Evolutionary conservation across 2,113 vertebrate genomes (phyloP).

Genomic region (Lycaon pictus): DNA sequence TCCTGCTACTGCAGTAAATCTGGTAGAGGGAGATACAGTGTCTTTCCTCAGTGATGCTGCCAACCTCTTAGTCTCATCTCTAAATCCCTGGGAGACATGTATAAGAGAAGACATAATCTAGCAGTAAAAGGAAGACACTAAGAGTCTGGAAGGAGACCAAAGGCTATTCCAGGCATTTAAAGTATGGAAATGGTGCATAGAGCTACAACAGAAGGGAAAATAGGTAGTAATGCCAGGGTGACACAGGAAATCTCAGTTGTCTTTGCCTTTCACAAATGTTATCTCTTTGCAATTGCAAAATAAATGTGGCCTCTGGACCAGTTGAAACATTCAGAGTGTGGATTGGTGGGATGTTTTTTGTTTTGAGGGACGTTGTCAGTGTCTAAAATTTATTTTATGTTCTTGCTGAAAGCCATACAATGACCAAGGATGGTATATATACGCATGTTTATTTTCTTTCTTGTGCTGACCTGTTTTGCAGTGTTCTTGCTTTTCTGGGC

Average conservation of each 20-base stretch:
- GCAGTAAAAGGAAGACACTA: neutral
- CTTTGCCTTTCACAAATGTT: constrained; percentile 59
- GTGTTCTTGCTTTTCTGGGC: constrained; percentile 67
- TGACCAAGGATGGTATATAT: constrained; percentile 37
- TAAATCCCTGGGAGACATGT: neutral
- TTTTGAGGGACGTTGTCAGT: constrained; percentile 77
- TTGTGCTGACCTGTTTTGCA: constrained; percentile 62
- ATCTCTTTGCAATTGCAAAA: constrained; percentile 65
- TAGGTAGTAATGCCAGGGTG: neutral
- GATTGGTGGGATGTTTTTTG: constrained; percentile 65
- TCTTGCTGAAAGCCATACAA: constrained; percentile 73
- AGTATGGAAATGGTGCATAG: neutral
- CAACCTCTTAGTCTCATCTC: neutral
- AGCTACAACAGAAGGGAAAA: neutral
- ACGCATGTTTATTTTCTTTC: constrained; percentile 70
- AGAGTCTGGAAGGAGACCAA: neutral
- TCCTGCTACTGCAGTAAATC: neutral
- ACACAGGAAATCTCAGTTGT: constrained; percentile 42
- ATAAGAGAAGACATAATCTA: neutral
- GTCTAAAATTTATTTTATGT: constrained; percentile 74
- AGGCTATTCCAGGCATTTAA: neutral
- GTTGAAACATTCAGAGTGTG: constrained; percentile 68
- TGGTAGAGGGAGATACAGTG: neutral
- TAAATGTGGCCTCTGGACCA: constrained; percentile 69
- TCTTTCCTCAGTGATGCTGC: neutral